A percentile compares a stretch with the other conserved stretches of the same genome.
These are phyloP conservation scores for Tryphoninae sp. DNA, from an alignment of 2,888 invertebrate genomes.

Conservation along the genomic window DNA sequence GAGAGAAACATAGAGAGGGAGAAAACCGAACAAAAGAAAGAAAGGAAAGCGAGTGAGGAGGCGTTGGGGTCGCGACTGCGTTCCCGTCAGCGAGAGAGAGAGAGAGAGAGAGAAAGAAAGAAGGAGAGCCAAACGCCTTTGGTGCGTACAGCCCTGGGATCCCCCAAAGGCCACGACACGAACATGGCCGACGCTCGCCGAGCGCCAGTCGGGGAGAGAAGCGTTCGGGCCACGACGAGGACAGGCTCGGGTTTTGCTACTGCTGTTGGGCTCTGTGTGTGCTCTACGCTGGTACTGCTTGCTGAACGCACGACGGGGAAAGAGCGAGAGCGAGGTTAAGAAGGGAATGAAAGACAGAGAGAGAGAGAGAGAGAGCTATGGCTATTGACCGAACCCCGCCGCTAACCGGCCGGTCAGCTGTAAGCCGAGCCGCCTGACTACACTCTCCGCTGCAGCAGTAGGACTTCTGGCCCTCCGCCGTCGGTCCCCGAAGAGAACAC, in stretches of 20 bases:
- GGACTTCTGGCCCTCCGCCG: conserved; percentile 58
- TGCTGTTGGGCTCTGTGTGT: conserved; percentile 23
- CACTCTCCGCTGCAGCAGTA: conserved; percentile 60
- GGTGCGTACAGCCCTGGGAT: conserved; percentile 69
- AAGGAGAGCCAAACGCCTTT: conserved; percentile 50
- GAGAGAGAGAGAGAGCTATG: conserved; percentile 70
- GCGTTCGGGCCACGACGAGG: conserved; percentile 43
- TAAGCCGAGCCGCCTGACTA: conserved; percentile 73
- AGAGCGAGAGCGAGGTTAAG: conserved; percentile 48
- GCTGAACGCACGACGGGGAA: conserved; percentile 37
- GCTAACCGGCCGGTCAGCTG: conserved; percentile 80
- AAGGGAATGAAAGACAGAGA: conserved; percentile 69
- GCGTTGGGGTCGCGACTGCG: conserved; percentile 50
- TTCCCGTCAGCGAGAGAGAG: conserved; percentile 34
- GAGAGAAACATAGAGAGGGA: conserved; percentile 12
- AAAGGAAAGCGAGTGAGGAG: conserved; percentile 45
- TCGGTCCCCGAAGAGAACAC: conserved; percentile 56
- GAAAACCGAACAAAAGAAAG: conserved; percentile 33
- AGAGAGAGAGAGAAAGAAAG: conserved; percentile 47
- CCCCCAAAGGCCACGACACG: conserved; percentile 71
- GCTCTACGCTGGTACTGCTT: conserved; percentile 50
- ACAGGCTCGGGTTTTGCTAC: conserved; percentile 39
- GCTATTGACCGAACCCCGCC: conserved; percentile 79
- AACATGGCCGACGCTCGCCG: conserved; percentile 67
- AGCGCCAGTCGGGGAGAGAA: conserved; percentile 65